Evolutionary conservation across 2,888 invertebrate genomes (phyloP).

Genomic region (Drosophila gaucha): DNA sequence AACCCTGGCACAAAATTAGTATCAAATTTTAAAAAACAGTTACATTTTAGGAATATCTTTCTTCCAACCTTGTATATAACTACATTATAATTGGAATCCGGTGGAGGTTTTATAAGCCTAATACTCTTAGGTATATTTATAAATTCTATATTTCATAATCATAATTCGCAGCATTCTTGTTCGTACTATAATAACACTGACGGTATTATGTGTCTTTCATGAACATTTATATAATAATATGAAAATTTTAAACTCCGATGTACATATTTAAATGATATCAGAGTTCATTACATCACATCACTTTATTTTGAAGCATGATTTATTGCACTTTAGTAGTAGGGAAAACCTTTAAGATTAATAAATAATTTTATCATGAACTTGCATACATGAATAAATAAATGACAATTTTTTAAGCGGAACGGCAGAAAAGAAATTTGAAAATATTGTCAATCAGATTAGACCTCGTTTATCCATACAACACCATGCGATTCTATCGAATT

Average conservation of each 20-base stretch:
- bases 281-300: constrained; percentile 8
- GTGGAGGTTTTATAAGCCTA: constrained; percentile 36
- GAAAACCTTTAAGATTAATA: not conserved
- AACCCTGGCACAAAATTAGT: constrained; percentile 1
- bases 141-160: constrained; percentile 8
- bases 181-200: not conserved
- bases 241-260: not conserved
- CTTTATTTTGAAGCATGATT: constrained; percentile 8
- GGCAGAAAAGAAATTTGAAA: too few relatives aligned
- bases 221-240: not conserved
- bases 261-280: not conserved
- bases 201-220: not conserved
- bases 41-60: constrained; percentile 9
- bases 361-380: constrained; percentile 1
- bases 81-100: constrained; percentile 19
- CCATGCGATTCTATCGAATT: too few relatives aligned
- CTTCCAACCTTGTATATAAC: constrained; percentile 27
- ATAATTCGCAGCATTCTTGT: not conserved
- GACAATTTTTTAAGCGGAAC: not conserved
- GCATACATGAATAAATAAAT: not conserved
- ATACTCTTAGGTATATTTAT: constrained; percentile 27
- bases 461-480: constrained; percentile 2
- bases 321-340: constrained; percentile 7
- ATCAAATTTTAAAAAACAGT: not conserved
- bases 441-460: constrained; percentile 5